These are phyloP conservation scores for Petaurus breviceps DNA, from an alignment of 2,113 vertebrate genomes.

Conservation along the genomic window DNA sequence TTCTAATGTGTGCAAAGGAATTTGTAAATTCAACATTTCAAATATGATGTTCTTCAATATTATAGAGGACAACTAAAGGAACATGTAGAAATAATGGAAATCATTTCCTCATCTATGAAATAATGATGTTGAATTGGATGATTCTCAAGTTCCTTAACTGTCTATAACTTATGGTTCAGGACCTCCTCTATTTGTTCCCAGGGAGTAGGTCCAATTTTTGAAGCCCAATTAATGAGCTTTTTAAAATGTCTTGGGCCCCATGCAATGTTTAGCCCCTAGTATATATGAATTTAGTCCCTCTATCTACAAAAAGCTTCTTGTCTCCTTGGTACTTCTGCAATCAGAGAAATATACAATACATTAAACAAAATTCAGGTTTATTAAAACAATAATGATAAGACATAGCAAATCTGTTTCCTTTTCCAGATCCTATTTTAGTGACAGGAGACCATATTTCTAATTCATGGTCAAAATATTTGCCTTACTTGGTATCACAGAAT, in stretches of 20 bases:
- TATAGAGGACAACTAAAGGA: background rate
- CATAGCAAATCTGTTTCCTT: background rate
- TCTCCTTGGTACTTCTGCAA: background rate
- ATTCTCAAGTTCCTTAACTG: too few relatives aligned
- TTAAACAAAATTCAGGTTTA: background rate
- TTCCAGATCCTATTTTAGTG: background rate
- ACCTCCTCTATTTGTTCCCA: too few relatives aligned
- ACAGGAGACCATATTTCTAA: background rate
- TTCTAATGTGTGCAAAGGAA: background rate
- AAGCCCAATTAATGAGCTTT: background rate
- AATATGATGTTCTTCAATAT: background rate
- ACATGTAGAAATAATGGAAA: background rate
- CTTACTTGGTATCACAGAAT: background rate
- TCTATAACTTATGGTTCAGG: too few relatives aligned
- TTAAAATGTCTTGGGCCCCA: background rate
- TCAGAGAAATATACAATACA: background rate
- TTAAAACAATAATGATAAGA: background rate
- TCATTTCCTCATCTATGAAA: too few relatives aligned
- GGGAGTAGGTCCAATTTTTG: background rate
- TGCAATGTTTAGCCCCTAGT: background rate
- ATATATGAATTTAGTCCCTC: background rate
- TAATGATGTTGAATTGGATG: too few relatives aligned
- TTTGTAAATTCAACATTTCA: background rate
- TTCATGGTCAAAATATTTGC: background rate
- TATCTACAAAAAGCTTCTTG: background rate